Evolutionary conservation across 2,888 invertebrate genomes (phyloP).

Genomic region (Venustoraphidia nigricollis): DNA sequence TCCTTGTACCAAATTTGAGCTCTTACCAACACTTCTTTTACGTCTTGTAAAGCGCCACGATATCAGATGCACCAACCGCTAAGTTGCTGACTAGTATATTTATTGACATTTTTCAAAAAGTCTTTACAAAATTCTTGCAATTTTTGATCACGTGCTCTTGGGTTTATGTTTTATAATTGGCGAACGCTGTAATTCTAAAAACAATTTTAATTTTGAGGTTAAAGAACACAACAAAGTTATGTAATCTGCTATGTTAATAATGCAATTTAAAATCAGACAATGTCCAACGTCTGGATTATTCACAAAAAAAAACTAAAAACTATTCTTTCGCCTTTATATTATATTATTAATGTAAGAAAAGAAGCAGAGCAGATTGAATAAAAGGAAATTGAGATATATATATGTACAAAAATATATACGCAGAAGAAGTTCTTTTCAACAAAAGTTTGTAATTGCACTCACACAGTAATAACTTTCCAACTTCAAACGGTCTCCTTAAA

Average conservation of each 20-base stretch:
- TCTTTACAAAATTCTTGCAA: no score
- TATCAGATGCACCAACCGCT: no score
- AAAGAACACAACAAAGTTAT: background rate
- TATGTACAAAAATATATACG: slow-evolving; percentile 10
- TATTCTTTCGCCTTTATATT: background rate
- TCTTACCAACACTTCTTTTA: no score
- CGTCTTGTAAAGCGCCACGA: no score
- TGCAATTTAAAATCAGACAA: background rate
- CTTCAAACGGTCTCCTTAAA: slow-evolving; percentile 5
- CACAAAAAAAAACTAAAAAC: background rate
- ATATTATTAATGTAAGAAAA: background rate
- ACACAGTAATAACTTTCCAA: slow-evolving; percentile 1
- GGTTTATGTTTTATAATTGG: no score
- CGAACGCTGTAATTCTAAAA: no score
- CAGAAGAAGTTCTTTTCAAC: slow-evolving; percentile 14
- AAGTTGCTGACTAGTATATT: no score
- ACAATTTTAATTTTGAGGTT: no score
- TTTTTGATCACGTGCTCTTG: no score
- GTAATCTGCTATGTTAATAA: background rate
- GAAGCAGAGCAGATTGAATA: background rate
- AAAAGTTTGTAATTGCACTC: slow-evolving; percentile 16
- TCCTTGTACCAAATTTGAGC: no score
- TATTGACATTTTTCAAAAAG: no score
- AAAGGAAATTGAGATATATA: slow-evolving; percentile 3
- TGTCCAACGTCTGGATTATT: background rate